A percentile compares a stretch with the other conserved stretches of the same genome.
Evolutionary conservation across 1,140 invertebrate species (phyloP).

Genomic region (Parapsyche elsis): DNA sequence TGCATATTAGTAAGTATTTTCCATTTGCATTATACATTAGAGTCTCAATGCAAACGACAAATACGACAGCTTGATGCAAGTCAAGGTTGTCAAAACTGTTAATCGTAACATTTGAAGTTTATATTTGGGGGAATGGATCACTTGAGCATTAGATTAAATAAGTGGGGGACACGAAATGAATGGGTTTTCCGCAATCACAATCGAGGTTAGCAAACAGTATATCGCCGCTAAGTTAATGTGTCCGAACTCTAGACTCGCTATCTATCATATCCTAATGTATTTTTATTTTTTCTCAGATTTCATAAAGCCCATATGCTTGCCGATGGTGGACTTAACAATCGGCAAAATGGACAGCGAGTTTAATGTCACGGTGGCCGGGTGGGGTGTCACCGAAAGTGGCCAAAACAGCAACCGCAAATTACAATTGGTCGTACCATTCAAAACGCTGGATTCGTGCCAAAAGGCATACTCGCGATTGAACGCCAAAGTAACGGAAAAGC

Average conservation of each 20-base stretch:
- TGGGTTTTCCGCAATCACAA: not conserved
- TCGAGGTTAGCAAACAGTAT: not conserved
- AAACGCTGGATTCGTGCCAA: conserved; percentile 62
- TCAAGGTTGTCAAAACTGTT: too few relatives aligned
- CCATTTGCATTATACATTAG: too few relatives aligned
- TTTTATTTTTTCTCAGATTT: conserved; percentile 20
- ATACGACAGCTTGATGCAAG: too few relatives aligned
- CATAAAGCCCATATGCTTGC: conserved; percentile 20
- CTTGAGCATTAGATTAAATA: too few relatives aligned
- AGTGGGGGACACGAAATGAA: too few relatives aligned
- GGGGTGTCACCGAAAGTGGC: conserved; percentile 45
- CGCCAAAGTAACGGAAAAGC: conserved; percentile 64
- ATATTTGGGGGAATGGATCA: too few relatives aligned
- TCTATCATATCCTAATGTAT: too few relatives aligned
- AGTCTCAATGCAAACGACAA: too few relatives aligned
- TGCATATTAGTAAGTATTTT: too few relatives aligned
- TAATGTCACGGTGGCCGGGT: conserved; percentile 1
- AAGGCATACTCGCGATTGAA: conserved; percentile 64
- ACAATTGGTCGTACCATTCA: conserved; percentile 67
- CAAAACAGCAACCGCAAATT: conserved; percentile 68
- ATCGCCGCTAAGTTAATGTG: not conserved
- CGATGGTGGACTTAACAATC: not conserved
- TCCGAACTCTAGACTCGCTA: too few relatives aligned
- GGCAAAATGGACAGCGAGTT: not conserved
- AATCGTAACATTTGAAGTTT: too few relatives aligned